These are phyloP conservation scores for Melanogrammus aeglefinus DNA, from an alignment of 2,797 vertebrate genomes.

Conservation along the genomic window DNA sequence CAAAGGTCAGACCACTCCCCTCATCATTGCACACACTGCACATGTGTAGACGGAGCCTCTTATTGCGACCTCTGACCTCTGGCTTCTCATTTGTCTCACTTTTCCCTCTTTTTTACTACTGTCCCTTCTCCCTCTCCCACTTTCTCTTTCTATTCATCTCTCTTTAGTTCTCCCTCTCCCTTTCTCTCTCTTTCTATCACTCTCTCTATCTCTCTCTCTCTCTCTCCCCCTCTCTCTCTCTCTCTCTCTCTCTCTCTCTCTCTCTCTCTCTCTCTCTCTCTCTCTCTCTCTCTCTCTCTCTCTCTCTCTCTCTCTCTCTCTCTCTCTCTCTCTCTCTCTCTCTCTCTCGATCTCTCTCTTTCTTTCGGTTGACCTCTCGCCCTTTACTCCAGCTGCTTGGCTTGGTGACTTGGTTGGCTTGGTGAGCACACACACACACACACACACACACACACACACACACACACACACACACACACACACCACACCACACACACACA, in stretches of 20 bases:
- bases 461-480: not conserved
- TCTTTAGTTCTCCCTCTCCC: not conserved
- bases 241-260: not conserved
- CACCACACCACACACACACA: not conserved
- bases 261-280: not conserved
- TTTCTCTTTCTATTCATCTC: conserved; percentile 1
- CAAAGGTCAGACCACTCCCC: conserved; percentile 35
- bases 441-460: not conserved
- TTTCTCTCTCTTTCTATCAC: conserved; percentile 3
- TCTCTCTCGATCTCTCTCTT: not conserved
- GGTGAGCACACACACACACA: not conserved
- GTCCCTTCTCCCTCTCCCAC: not conserved
- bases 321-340: conserved; percentile 6
- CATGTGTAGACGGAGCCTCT: conserved; percentile 20
- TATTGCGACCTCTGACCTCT: conserved; percentile 46
- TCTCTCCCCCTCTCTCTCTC: not conserved
- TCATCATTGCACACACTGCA: conserved; percentile 18
- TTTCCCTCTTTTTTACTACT: conserved; percentile 36
- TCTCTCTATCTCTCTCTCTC: not conserved
- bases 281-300: conserved; percentile 1
- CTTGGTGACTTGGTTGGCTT: conserved; percentile 2
- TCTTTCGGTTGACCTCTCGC: not conserved
- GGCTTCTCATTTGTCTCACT: conserved; percentile 51
- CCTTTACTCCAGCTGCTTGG: not conserved
- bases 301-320: not conserved